Evolutionary conservation across 2,797 vertebrate species (phyloP), one percentile per base, ranked within the genome.

Genomic region (Catamblyrhynchus diadema): DNA sequence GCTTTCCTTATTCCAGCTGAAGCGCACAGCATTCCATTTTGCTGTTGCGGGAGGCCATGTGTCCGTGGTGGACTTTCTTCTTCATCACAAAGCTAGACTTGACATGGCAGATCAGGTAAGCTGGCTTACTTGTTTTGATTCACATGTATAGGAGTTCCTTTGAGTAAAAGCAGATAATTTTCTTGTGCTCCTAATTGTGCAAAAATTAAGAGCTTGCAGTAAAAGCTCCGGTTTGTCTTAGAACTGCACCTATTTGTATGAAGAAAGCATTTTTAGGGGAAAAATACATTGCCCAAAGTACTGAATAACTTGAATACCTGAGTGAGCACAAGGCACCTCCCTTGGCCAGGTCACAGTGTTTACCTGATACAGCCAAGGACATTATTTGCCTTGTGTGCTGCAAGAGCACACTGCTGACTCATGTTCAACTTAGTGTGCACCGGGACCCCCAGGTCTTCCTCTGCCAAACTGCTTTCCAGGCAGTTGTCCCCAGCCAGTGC

Each of bases 11-110:
- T 90, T 93, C 96, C 95, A 99, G 99, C 94, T 99, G 51, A 96
- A 98, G 35, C 98, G 98, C 53, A 99, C 98, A 8, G 98, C 98
- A 0, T 97, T 99, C 80, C 99, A 99, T 96, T 99, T 98, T 81
- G 99, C 99, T 12, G 98, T 98, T 28, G 98, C 98, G 2, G 97
- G 98, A 80, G 98, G 97, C 91, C 97, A 98, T 73, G 75, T 90
- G 14, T 98, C 98, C 4, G 98, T 97, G 1, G 98, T 99, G 64
- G 95, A 98, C 91, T 96, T 98, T 90, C 98, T 99, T 88, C 98
- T 99, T 14, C 97, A 94, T 92, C 98, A 98, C 82, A 98, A 99
- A 97, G 99, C 98, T 87, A 98, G 98, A 62, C 96, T 99, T 93
- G 99, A 99, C 93, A 94, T 98, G 39, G 98, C 97, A 21, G 99